Conservation (phyloP, 2,888 invertebrate species). For the Platypus cylindrus region DNA sequence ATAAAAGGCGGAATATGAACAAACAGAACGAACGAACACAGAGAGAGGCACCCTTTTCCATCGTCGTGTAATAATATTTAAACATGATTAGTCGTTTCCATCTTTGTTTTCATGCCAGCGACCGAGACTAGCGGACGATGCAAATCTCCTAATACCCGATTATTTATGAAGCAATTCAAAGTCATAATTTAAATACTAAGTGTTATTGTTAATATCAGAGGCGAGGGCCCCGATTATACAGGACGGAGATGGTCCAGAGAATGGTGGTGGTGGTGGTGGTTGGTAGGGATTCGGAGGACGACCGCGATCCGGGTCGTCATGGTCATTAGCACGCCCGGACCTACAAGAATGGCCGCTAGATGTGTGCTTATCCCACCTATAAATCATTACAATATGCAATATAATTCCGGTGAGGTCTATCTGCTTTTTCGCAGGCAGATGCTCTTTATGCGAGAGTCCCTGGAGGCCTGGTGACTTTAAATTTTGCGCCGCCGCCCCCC, state of each 20-base stretch:
- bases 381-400: conserved; percentile 41
- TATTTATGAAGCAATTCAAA: conserved; percentile 38
- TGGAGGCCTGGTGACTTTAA: conserved; percentile 13
- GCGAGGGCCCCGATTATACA: too few species aligned
- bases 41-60: conserved; percentile 12
- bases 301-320: conserved; percentile 36
- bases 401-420: conserved; percentile 38
- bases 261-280: conserved; percentile 17
- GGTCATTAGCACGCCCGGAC: conserved; percentile 38
- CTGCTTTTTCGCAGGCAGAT: conserved; percentile 37
- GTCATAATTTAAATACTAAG: conserved; percentile 39
- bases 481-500: too few species aligned
- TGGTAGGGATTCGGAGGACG: conserved; percentile 18
- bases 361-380: conserved; percentile 38
- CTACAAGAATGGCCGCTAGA: conserved; percentile 37
- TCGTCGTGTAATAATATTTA: conserved; percentile 31
- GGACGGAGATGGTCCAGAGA: too few species aligned
- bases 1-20: conserved; percentile 17
- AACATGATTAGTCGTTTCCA: conserved; percentile 31
- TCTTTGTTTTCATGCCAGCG: conserved; percentile 10
- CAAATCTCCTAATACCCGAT: conserved; percentile 37
- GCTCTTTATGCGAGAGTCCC: conserved; percentile 36
- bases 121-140: conserved; percentile 28
- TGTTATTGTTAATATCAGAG: conserved; percentile 39
- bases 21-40: conserved; percentile 12